Evolutionary conservation across 2,113 vertebrate genomes (phyloP), one percentile per base, ranked within the genome.

Genomic region (Syngnathus scovelli): DNA sequence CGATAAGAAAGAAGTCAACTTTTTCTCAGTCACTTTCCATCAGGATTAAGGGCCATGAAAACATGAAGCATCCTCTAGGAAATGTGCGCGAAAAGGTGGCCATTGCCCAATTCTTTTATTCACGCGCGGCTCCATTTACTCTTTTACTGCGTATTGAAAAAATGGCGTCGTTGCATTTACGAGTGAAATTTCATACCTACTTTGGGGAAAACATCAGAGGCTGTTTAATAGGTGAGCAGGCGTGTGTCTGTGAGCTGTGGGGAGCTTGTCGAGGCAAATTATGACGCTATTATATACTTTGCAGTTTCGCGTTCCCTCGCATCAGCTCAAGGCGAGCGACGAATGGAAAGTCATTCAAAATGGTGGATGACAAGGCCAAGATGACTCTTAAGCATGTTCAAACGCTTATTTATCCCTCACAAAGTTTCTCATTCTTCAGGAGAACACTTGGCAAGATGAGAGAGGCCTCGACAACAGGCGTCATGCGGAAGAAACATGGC

Each of bases 381-480:
- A 79, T 27, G 27, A 73, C 66, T 43, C 37, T 80, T 85, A 71
- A 75, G 48, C 54, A 61, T 70, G 65, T 83, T 78, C 60, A 77
- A 71, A 49, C 54, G 66, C 46, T 80, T 73, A 74, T 76, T 71
- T 86, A 85, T 88, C 82, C 72, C 77, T 84, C 66, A 61, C 64
- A 75, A 79, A 66, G 64, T 60, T 52, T 49, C 78, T 66, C 13
- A 71, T 85, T 87, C 84, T 70, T 82, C 82, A 85, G 75, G 61
- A 67, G 69, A 83, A 76, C 86, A 86, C 83, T 89, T 85, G 75
- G 68, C n/a, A 5, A 75, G 76, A 86, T 83, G 78, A 83, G 78
- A 83, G 82, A 60, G n/a, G 56, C 62, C 66, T 49, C 72, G 38
- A 64, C 74, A 76, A 77, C 70, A 74, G 78, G 76, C 67, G 39